Conservation (phyloP, 2,113 vertebrate genomes). For the Odontophorus gujanensis region DNA sequence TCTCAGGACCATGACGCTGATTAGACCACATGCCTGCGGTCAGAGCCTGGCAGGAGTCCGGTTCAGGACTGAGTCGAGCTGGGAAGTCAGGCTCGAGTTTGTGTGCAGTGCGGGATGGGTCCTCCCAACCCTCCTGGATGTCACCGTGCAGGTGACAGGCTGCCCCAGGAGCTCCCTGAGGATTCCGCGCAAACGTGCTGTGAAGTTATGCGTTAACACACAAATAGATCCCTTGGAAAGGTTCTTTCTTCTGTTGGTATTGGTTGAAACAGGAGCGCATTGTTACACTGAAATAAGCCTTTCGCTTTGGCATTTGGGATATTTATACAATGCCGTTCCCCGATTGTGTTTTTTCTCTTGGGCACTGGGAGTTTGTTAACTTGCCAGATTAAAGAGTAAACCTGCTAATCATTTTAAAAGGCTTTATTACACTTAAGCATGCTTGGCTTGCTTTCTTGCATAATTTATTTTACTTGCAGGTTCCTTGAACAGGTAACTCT, state of each 20-base stretch:
- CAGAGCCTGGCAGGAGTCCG: background rate
- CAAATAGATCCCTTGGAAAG: background rate
- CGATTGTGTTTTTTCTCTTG: constrained; percentile 38
- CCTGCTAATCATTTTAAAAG: constrained; percentile 50
- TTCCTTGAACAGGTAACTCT: constrained; percentile 46
- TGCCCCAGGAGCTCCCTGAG: background rate
- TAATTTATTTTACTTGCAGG: constrained; percentile 42
- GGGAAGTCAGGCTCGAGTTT: constrained; percentile 1
- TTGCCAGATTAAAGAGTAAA: constrained; percentile 52
- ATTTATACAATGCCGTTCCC: constrained; percentile 30
- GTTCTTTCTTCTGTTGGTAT: background rate
- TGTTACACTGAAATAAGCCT: constrained; percentile 36
- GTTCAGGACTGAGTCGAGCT: background rate
- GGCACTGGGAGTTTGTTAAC: constrained; percentile 32
- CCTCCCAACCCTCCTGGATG: constrained; percentile 6
- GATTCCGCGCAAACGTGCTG: background rate
- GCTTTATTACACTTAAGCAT: constrained; percentile 27
- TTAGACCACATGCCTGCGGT: constrained; percentile 31
- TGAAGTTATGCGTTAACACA: constrained; percentile 42
- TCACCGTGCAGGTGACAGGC: background rate
- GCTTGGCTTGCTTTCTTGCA: constrained; percentile 56
- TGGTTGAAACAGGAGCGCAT: constrained; percentile 31
- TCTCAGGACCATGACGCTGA: background rate
- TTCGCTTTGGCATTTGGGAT: constrained; percentile 44
- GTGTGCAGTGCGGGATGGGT: background rate